These are phyloP conservation scores for Clitarchus hookeri DNA, from an alignment of 2,888 invertebrate genomes.

Conservation along the genomic window DNA sequence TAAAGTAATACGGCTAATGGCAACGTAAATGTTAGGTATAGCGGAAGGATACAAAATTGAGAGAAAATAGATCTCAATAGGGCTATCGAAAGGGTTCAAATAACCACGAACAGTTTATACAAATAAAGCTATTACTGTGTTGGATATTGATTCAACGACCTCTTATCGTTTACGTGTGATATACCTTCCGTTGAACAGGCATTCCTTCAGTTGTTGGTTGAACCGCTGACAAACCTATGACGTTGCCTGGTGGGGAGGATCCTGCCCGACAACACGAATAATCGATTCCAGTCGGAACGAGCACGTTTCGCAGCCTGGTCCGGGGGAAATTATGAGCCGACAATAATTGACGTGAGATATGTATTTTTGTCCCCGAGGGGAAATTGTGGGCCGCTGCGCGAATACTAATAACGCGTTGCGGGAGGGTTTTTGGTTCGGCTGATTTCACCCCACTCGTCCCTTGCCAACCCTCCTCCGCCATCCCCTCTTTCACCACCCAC, in stretches of 20 bases:
- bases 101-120: too few relatives aligned
- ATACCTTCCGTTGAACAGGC: too few relatives aligned
- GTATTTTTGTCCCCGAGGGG: constrained; percentile 14
- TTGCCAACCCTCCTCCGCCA: not conserved
- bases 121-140: too few relatives aligned
- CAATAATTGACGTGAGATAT: not conserved
- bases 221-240: not conserved
- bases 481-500: not conserved
- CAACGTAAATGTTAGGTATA: too few relatives aligned
- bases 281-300: not conserved
- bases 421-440: not conserved
- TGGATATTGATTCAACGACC: too few relatives aligned
- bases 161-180: too few relatives aligned
- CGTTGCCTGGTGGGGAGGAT: not conserved
- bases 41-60: too few relatives aligned
- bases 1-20: too few relatives aligned
- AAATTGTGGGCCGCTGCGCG: not conserved
- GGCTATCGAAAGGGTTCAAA: too few relatives aligned
- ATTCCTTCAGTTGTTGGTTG: too few relatives aligned
- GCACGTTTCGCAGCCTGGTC: not conserved
- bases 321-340: not conserved
- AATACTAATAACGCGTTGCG: constrained; percentile 2
- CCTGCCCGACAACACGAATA: not conserved
- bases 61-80: too few relatives aligned
- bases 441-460: not conserved